Evolutionary conservation across 2,113 vertebrate species (phyloP), one percentile per base, ranked within the genome.

Genomic region (Hoplias malabaricus): DNA sequence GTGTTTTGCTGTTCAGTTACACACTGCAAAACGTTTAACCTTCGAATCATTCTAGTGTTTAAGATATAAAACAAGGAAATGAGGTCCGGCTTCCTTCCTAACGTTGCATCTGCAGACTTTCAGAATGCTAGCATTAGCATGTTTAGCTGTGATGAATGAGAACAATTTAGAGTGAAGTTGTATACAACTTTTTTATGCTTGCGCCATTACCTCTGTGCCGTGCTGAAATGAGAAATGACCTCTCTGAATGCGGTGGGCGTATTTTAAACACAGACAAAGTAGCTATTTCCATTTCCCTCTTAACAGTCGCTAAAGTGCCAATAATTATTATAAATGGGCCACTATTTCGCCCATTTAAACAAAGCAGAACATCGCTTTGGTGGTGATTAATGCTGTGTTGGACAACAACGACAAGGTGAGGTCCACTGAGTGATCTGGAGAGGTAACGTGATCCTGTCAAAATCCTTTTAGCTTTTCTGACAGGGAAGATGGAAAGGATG

Each of bases 261-360:
- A 75, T 75, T 75, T 66, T 75, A 75, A 75, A 75, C 61, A 53
- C 73, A 75, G 73, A 53, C 73, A 66, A 75, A 75, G 73, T 66
- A 75, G 73, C 61, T 54, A 66, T 75, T 75, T 75, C 73, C 73
- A 66, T 75, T 75, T 75, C 25, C 61, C 61, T 40, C 61, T 75
- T 54, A 61, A 75, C 19, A 53, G 61, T 54, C 29, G 46, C 61
- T 66, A 65, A 75, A 75, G 61, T 75, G 73, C 61, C 61, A 66
- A 75, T 75, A 75, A 75, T 75, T 75, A 66, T 75, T 75, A 75
- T 66, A 75, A 75, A 75, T 75, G 61, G 43, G 73, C 31, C 14
- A 12, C 46, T 53, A 29, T 75, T 75, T 65, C 40, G 33, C 16
- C 46, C 46, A 50, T 75, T 75, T 75, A 65, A 75, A 63, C 73